Evolutionary conservation across 2,113 vertebrate genomes (phyloP).

Genomic region (Panurus biarmicus): DNA sequence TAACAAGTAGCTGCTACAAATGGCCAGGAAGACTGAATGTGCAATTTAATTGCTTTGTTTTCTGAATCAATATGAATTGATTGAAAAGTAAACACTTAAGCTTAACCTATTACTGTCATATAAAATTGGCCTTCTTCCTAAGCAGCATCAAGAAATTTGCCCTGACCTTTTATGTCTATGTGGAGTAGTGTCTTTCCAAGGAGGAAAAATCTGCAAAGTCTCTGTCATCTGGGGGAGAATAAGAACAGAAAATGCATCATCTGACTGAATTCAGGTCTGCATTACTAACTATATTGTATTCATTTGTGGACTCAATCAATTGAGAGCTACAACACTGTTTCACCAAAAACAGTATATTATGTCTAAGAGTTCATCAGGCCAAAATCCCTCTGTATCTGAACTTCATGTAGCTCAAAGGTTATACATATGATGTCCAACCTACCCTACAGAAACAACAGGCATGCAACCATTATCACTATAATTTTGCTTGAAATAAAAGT

Average conservation of each 20-base stretch:
- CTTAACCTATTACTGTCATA: slow-evolving; percentile 9
- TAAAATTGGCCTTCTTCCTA: not conserved
- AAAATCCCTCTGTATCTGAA: not conserved
- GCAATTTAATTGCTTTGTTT: slow-evolving; percentile 49
- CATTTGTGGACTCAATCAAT: not conserved
- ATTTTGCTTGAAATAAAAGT: not conserved
- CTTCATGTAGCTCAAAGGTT: not conserved
- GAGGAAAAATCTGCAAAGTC: not conserved
- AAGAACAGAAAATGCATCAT: not conserved
- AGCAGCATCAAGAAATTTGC: slow-evolving; percentile 32
- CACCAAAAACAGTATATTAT: not conserved
- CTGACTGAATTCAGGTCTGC: not conserved
- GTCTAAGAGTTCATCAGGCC: not conserved
- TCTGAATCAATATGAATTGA: slow-evolving; percentile 61
- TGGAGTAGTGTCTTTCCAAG: not conserved
- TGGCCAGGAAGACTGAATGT: not conserved
- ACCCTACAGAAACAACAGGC: not conserved
- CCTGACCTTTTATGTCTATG: not conserved
- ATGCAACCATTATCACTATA: not conserved
- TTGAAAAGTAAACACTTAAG: slow-evolving; percentile 61
- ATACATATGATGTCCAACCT: not conserved
- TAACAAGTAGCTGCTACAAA: slow-evolving; percentile 18
- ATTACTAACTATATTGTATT: not conserved
- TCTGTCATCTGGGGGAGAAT: not conserved
- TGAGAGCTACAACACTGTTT: not conserved